Conservation (phyloP, 2,888 invertebrate species). For the Eupithecia inturbata region DNA sequence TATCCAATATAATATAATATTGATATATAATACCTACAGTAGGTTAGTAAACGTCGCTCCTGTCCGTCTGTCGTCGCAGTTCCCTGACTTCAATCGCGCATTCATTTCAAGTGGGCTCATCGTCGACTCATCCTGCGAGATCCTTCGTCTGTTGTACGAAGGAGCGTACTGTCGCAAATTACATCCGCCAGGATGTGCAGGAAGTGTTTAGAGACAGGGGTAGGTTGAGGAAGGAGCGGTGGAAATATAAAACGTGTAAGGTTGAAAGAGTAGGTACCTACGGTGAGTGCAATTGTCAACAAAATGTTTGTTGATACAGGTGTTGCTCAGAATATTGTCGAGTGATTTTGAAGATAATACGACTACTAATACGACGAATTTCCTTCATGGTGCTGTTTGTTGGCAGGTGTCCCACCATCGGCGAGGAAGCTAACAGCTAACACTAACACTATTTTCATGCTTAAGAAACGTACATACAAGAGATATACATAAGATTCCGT, state of each 20-base stretch:
- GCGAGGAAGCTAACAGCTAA: no score
- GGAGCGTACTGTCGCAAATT: conserved; percentile 47
- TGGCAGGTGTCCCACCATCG: no score
- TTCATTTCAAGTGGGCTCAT: conserved; percentile 13
- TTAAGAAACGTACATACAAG: no score
- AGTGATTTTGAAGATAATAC: background rate
- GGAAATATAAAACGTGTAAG: background rate
- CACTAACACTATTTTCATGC: no score
- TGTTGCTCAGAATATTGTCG: background rate
- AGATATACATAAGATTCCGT: no score
- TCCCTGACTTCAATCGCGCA: background rate
- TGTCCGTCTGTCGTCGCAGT: no score
- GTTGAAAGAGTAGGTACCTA: background rate
- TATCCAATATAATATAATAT: no score
- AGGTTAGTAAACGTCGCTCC: no score
- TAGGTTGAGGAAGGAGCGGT: background rate
- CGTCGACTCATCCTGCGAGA: conserved; percentile 24
- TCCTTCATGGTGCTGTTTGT: no score
- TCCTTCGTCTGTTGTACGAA: conserved; percentile 28
- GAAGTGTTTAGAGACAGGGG: conserved; percentile 37
- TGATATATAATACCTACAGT: no score
- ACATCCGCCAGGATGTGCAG: conserved; percentile 52
- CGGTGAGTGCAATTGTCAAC: background rate
- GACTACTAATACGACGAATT: no score
- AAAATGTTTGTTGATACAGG: background rate